Evolutionary conservation across 2,888 invertebrate species (phyloP).

Genomic region (Ormyrus nitidulus): DNA sequence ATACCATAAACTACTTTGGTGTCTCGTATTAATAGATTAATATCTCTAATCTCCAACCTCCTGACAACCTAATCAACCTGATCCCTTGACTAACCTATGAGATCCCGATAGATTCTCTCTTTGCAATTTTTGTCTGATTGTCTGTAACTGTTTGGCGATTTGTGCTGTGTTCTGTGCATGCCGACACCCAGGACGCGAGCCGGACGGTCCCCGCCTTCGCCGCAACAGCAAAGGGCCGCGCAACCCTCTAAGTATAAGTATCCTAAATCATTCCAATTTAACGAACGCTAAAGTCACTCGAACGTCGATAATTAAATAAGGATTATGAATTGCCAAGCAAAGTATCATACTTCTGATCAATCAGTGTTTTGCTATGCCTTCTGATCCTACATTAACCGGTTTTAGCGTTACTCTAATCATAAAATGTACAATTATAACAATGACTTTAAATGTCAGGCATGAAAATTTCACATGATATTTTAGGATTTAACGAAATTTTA

Average conservation of each 20-base stretch:
- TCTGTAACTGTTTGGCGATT: constrained; percentile 75
- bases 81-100: neutral
- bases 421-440: too few relatives aligned
- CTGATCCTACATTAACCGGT: too few relatives aligned
- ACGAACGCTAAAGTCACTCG: constrained; percentile 32
- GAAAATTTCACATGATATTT: too few relatives aligned
- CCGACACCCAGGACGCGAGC: constrained; percentile 74
- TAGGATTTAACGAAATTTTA: too few relatives aligned
- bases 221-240: constrained; percentile 74
- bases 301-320: constrained; percentile 34
- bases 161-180: constrained; percentile 76
- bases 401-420: too few relatives aligned
- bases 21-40: constrained; percentile 41
- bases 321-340: constrained; percentile 34
- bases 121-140: constrained; percentile 65
- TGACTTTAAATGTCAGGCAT: too few relatives aligned
- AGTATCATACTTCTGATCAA: constrained; percentile 35
- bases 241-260: constrained; percentile 75
- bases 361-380: too few relatives aligned
- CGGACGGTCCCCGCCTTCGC: constrained; percentile 75
- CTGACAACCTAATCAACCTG: neutral
- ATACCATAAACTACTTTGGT: constrained; percentile 30
- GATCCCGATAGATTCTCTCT: constrained; percentile 46
- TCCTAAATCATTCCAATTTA: constrained; percentile 61
- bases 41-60: constrained; percentile 21